Base-by-base conservation (phyloP, 2,888 invertebrate species). In the Chesias legatella region DNA sequence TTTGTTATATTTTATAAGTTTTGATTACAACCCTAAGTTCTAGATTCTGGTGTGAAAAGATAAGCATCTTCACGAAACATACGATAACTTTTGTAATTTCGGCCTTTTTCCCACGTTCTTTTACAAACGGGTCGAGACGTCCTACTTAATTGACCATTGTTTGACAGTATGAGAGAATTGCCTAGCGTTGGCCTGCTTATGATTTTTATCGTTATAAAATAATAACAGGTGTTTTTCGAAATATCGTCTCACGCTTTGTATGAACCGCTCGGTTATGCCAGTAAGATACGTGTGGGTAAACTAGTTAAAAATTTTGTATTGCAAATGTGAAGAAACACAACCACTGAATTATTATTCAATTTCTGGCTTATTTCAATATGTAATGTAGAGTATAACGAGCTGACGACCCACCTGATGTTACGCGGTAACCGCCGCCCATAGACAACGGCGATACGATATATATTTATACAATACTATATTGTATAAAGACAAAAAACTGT, bases 101-200 rank as follows among this genome's bases (percentile, higher is more conserved):
- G 46, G 60, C 56, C 34, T 55, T 68, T 71, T 61, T 74, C 77
- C 55, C 77, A 78, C 74, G 72, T 65, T 60, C 60, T 57, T 64
- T 48, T 53, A 58, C 67, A 69, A 62, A 44, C 63, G 60, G 69
- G 63, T 58, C 66, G 63, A 60, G 69, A 67, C 67, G 73, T 57
- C 67, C 68, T 63, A 73, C 64, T 60, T 82, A 85, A 84, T 80
- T 82, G 84, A 75, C 80, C 81, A 86, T 86, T 86, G 85, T 86
- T 86, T 86, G 83, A 85, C 66, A 67, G 65, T 72, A 72, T 82
- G 84, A 66, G 83, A 81, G 74, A 64, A 78, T 77, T 71, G 66
- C 73, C 60, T 50, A 62, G 66, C 66, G 60, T 52, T 77, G 84
- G 73, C 83, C 83, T 67, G 72, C 75, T 82, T 82, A 73, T 70